Evolutionary conservation across 1,140 invertebrate species (phyloP).

Genomic region (Cyclina sinensis): DNA sequence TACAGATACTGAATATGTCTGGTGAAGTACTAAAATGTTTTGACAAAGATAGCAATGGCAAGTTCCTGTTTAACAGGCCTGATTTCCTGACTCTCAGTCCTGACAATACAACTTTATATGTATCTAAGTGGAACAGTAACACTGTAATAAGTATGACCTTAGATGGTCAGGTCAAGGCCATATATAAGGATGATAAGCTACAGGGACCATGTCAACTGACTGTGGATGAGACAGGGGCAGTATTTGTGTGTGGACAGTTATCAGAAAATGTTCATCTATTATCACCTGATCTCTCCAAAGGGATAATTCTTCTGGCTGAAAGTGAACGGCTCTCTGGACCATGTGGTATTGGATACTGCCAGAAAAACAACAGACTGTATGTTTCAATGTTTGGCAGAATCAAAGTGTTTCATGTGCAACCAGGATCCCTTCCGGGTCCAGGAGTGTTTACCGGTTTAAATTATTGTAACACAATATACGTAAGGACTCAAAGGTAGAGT

Average conservation of each 20-base stretch:
- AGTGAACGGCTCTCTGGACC: no score
- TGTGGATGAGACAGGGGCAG: not conserved
- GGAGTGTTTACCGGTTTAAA: no score
- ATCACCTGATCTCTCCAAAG: not conserved
- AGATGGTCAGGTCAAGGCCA: not conserved
- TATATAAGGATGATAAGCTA: not conserved
- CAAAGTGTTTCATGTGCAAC: no score
- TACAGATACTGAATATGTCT: not conserved
- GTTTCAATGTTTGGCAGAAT: no score
- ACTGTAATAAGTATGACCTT: constrained; percentile 15
- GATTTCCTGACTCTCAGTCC: not conserved
- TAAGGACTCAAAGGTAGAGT: no score
- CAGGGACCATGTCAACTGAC: not conserved
- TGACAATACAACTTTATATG: constrained; percentile 32
- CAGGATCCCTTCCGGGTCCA: no score
- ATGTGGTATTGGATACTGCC: no score
- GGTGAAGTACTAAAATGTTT: not conserved
- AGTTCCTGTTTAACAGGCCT: constrained; percentile 8
- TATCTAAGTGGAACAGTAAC: not conserved
- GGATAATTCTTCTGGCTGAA: not conserved
- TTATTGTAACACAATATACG: no score
- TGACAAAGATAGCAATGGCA: not conserved
- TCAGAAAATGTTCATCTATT: no score
- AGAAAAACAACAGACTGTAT: no score
- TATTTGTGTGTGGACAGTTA: not conserved